Conservation (phyloP, 1,140 invertebrate genomes). For the Leptoteleia sp. region DNA sequence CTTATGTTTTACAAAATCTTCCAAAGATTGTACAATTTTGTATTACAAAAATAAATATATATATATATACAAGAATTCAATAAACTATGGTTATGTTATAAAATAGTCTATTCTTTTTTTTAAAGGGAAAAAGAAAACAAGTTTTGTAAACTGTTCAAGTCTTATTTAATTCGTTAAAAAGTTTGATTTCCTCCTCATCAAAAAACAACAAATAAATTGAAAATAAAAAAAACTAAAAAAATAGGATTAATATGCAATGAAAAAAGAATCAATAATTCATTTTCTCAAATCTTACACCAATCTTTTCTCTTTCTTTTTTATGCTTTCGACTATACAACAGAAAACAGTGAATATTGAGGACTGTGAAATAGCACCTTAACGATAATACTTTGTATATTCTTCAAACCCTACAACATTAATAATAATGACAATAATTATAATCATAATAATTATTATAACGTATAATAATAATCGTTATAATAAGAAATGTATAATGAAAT, state of each 20-base stretch:
- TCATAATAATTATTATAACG: slow-evolving; percentile 34
- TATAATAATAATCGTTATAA: slow-evolving; percentile 20
- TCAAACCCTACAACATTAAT: slow-evolving; percentile 59
- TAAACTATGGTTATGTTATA: no score
- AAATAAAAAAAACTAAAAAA: no score
- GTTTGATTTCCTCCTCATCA: slow-evolving; percentile 45
- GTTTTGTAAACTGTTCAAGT: slow-evolving; percentile 33
- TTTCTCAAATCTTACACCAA: slow-evolving; percentile 18
- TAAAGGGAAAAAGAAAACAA: slow-evolving; percentile 1
- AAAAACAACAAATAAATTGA: no score
- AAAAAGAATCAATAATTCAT: slow-evolving; percentile 24
- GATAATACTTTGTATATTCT: slow-evolving; percentile 54
- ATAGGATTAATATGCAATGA: no score
- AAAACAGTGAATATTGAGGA: slow-evolving; percentile 60
- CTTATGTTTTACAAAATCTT: slow-evolving; percentile 16
- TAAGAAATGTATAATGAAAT: slow-evolving; percentile 34
- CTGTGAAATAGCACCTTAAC: slow-evolving; percentile 63
- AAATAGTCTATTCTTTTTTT: background rate
- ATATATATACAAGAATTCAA: no score
- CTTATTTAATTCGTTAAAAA: slow-evolving; percentile 63
- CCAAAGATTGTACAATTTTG: slow-evolving; percentile 47
- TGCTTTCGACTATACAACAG: slow-evolving; percentile 56
- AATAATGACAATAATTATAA: slow-evolving; percentile 45
- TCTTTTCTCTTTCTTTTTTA: slow-evolving; percentile 15
- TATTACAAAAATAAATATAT: slow-evolving; percentile 41